A percentile compares a stretch with the other conserved stretches of the same genome.
phyloP scores from a whole-genome alignment of 2,113 vertebrate species.

The Gymnarchus niloticus region DNA sequence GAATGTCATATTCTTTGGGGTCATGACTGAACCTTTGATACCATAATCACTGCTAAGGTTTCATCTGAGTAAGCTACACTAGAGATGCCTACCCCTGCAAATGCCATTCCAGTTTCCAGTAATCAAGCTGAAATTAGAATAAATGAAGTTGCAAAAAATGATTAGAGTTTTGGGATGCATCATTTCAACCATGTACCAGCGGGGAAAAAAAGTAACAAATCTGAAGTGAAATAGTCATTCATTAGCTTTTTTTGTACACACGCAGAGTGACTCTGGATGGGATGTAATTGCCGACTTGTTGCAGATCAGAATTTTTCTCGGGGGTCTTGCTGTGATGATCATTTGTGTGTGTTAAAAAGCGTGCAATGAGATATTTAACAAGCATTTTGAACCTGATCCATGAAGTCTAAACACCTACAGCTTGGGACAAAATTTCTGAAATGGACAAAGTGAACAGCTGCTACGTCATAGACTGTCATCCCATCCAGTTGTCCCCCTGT shows the following conservation, averaged over 20 bases:
- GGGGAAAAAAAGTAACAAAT: constrained; percentile 16
- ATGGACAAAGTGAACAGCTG: background rate
- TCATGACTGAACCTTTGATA: background rate
- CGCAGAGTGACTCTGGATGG: background rate
- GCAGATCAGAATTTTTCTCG: background rate
- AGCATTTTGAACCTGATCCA: background rate
- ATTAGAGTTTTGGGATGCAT: constrained; percentile 18
- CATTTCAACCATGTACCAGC: constrained; percentile 11
- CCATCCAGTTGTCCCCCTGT: no score
- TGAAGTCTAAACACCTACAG: background rate
- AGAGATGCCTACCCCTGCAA: background rate
- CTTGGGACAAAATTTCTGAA: background rate
- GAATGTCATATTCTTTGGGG: background rate
- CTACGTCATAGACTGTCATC: background rate
- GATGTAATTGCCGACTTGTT: background rate
- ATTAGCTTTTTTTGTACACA: background rate
- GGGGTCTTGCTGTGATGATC: background rate
- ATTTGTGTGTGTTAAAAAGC: background rate
- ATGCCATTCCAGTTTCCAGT: constrained; percentile 14
- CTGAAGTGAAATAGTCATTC: constrained; percentile 1
- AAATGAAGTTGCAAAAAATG: constrained; percentile 18
- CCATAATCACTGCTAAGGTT: background rate
- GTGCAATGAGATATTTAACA: background rate
- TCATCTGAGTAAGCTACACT: background rate
- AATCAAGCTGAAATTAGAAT: constrained; percentile 11